phyloP scores from a whole-genome alignment of 1,140 invertebrate species.

The Parapsyche elsis region DNA sequence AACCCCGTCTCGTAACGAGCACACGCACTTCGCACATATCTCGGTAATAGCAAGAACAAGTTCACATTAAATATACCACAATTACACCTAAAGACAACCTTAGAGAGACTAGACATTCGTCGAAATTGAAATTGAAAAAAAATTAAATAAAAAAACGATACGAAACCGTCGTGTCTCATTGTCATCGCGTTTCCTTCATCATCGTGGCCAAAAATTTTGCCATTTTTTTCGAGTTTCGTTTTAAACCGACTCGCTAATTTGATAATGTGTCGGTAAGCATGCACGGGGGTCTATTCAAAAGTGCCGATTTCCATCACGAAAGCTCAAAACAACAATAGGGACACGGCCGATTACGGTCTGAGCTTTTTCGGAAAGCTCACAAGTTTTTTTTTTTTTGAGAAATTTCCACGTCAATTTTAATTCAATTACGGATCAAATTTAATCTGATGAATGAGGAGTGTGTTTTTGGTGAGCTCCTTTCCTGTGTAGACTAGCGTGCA shows the following conservation, averaged over 20 bases:
- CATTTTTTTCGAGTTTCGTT: background rate
- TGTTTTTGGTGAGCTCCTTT: background rate
- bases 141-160: background rate
- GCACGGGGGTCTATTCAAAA: conserved; percentile 31
- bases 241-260: conserved; percentile 9
- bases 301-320: conserved; percentile 19
- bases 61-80: background rate
- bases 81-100: background rate
- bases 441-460: background rate
- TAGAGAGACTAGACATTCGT: background rate
- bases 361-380: background rate
- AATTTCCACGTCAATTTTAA: conserved; percentile 8
- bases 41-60: background rate
- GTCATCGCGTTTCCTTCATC: background rate
- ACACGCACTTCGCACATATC: conserved; percentile 15
- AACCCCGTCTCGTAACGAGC: background rate
- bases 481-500: conserved; percentile 14
- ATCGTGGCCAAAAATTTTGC: background rate
- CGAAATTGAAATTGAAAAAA: too few relatives aligned
- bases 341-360: background rate
- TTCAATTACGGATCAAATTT: conserved; percentile 15
- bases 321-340: conserved; percentile 19
- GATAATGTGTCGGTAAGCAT: conserved; percentile 15
- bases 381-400: background rate
- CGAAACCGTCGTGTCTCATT: background rate